Conservation (phyloP, 2,113 vertebrate genomes). For the Phyllostomus hastatus region DNA sequence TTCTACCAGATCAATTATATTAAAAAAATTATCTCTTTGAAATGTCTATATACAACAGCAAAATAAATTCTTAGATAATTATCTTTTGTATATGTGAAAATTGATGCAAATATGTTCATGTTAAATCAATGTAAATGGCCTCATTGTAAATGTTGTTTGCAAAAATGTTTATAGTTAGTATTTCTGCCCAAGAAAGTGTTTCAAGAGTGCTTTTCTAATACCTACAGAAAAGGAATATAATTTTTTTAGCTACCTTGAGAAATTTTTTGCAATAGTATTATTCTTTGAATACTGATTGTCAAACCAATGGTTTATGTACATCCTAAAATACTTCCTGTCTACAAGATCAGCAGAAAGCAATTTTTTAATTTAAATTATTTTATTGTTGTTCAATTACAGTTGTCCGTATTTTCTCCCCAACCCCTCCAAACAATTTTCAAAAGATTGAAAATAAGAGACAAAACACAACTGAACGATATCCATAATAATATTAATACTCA, state of each 20-base stretch:
- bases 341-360: background rate
- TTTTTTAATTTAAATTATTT: background rate
- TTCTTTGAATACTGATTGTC: slow-evolving; percentile 28
- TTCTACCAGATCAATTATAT: background rate
- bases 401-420: too few relatives aligned
- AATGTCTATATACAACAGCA: background rate
- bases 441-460: background rate
- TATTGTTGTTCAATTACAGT: too few relatives aligned
- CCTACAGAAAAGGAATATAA: background rate
- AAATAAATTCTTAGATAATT: slow-evolving; percentile 8
- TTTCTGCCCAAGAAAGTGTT: background rate
- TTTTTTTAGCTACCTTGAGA: slow-evolving; percentile 17
- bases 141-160: background rate
- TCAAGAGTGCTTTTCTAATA: background rate
- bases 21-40: background rate
- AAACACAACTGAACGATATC: background rate
- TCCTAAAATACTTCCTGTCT: background rate
- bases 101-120: background rate
- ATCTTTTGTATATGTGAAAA: slow-evolving; percentile 5
- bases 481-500: background rate
- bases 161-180: slow-evolving; percentile 28
- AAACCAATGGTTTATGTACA: background rate
- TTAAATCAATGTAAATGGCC: background rate
- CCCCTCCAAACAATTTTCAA: background rate
- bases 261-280: background rate